A percentile compares a stretch with the other conserved stretches of the same genome.
Conservation (phyloP, 2,113 vertebrate genomes). For the Loxodonta africana region DNA sequence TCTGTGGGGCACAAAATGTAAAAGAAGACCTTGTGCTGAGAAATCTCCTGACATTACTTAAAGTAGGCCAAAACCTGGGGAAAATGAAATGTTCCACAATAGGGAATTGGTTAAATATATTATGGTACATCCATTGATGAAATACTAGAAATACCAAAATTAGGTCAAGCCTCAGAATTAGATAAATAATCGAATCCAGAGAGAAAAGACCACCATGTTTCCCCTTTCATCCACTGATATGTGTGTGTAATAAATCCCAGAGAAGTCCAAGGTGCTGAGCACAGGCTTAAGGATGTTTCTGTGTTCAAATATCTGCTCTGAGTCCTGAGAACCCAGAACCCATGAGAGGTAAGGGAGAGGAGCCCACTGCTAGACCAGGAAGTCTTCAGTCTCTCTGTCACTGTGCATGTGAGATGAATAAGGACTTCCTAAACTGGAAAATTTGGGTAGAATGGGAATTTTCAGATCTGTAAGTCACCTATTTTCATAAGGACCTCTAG, state of each 20-base stretch:
- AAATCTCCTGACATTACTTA: background rate
- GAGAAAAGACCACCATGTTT: background rate
- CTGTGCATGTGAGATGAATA: background rate
- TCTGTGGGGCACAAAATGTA: background rate
- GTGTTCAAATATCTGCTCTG: background rate
- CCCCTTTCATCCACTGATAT: background rate
- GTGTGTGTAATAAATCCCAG: background rate
- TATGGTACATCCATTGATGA: background rate
- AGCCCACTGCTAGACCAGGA: background rate
- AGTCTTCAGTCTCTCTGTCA: background rate
- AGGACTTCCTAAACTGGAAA: background rate
- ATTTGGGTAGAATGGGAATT: background rate
- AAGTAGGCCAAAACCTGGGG: background rate
- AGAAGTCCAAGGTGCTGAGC: background rate
- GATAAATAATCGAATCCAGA: background rate
- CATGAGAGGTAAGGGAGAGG: background rate
- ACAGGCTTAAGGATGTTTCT: background rate
- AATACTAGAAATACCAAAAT: background rate
- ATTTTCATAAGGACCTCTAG: conserved; percentile 24
- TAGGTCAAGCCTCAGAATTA: background rate
- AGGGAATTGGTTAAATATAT: background rate
- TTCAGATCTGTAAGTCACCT: background rate
- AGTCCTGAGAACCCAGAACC: background rate
- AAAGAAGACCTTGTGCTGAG: background rate
- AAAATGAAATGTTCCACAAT: background rate